A percentile compares a stretch with the other conserved stretches of the same genome.
Conservation (phyloP, 1,140 invertebrate genomes). For the Solen grandis region DNA sequence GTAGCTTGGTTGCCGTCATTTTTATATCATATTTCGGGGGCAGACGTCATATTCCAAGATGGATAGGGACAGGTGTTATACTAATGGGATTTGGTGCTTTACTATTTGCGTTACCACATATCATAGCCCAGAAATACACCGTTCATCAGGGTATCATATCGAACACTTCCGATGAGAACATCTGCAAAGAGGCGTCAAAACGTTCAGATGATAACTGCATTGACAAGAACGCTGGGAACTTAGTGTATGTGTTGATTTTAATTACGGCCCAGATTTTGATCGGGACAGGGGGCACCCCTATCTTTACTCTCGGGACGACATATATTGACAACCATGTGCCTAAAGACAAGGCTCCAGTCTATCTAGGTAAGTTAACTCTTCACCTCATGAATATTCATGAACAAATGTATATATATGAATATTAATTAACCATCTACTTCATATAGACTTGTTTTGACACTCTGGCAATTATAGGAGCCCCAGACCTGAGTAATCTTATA, state of each 20-base stretch:
- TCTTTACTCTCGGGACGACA: constrained; percentile 83
- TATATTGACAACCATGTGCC: constrained; percentile 84
- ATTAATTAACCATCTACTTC: no score
- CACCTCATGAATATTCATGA: no score
- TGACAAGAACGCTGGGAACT: constrained; percentile 77
- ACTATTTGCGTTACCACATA: constrained; percentile 88
- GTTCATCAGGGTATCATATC: constrained; percentile 80
- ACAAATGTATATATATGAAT: no score
- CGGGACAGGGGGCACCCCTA: constrained; percentile 83
- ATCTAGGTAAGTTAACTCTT: constrained; percentile 83
- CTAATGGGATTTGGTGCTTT: constrained; percentile 93
- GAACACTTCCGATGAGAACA: constrained; percentile 73
- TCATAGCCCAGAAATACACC: constrained; percentile 81
- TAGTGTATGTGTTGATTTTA: constrained; percentile 82
- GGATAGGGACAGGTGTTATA: constrained; percentile 95
- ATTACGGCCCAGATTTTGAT: constrained; percentile 83
- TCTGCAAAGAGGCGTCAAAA: constrained; percentile 67
- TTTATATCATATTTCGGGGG: constrained; percentile 98
- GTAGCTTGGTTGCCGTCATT: constrained; percentile 95
- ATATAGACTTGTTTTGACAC: no score
- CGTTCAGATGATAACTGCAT: constrained; percentile 65
- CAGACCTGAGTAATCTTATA: no score
- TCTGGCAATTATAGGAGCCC: no score
- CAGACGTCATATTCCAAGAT: constrained; percentile 95
- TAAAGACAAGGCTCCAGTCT: constrained; percentile 82